phyloP scores from a whole-genome alignment of 1,140 invertebrate genomes.

The Polypedilum pembai region DNA sequence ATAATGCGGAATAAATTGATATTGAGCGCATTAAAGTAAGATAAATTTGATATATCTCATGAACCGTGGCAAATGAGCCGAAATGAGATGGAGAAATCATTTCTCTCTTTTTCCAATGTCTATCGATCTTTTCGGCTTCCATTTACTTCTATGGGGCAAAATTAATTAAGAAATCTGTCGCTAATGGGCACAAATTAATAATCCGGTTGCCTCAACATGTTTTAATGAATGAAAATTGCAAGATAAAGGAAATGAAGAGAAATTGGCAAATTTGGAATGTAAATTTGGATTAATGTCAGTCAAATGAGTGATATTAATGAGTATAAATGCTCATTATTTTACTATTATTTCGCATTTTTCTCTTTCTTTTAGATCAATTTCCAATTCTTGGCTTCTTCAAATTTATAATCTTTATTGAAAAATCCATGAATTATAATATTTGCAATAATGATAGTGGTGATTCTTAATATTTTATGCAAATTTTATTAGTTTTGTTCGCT shows the following conservation, averaged over 20 bases:
- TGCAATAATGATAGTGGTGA: too few species aligned
- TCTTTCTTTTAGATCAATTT: not conserved
- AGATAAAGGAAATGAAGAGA: too few species aligned
- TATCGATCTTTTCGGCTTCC: conserved; percentile 1
- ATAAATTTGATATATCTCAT: conserved; percentile 23
- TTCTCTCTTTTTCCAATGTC: too few species aligned
- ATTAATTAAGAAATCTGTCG: conserved; percentile 8
- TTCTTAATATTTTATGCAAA: too few species aligned
- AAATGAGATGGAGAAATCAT: not conserved
- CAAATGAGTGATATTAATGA: not conserved
- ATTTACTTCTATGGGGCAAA: not conserved
- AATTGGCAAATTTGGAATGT: too few species aligned
- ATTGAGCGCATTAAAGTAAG: conserved; percentile 23
- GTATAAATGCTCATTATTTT: conserved; percentile 12
- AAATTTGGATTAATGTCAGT: not conserved
- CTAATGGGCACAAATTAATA: conserved; percentile 7
- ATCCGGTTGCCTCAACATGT: not conserved
- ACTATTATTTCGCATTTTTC: not conserved
- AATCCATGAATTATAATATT: too few species aligned
- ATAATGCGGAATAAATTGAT: conserved; percentile 26
- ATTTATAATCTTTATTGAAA: not conserved
- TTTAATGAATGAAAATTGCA: too few species aligned
- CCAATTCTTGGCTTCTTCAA: not conserved
- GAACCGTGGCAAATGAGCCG: not conserved
- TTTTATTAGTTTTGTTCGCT: too few species aligned